These are phyloP conservation scores for Drosophila robusta DNA, from an alignment of 2,888 invertebrate genomes.

Conservation along the genomic window DNA sequence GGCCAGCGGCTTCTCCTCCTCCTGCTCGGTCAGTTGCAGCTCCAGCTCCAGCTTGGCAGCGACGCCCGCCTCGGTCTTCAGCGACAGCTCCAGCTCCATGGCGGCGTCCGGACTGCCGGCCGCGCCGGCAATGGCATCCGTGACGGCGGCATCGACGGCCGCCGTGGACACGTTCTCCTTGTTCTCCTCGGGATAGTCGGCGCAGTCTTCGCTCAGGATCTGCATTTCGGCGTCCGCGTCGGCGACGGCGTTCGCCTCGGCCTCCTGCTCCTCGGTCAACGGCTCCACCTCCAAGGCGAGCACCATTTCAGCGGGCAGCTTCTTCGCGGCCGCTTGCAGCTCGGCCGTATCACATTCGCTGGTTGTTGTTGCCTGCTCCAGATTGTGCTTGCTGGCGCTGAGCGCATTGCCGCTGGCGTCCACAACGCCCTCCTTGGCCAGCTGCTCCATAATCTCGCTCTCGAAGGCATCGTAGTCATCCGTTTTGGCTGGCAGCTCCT, in stretches of 20 bases:
- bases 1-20: slow-evolving; percentile 52
- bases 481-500: slow-evolving; percentile 6
- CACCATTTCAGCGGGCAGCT: slow-evolving; percentile 47
- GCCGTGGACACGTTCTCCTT: slow-evolving; percentile 62
- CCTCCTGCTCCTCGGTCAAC: slow-evolving; percentile 49
- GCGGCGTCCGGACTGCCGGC: slow-evolving; percentile 17
- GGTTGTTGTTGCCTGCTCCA: not conserved
- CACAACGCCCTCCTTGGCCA: slow-evolving; percentile 60
- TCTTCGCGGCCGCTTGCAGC: slow-evolving; percentile 10
- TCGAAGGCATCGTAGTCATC: slow-evolving; percentile 61
- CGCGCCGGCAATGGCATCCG: slow-evolving; percentile 15
- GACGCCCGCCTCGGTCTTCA: slow-evolving; percentile 37
- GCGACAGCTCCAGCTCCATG: slow-evolving; percentile 46
- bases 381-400: slow-evolving; percentile 43
- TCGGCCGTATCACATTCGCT: slow-evolving; percentile 33
- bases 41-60: slow-evolving; percentile 12
- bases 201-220: slow-evolving; percentile 22
- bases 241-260: slow-evolving; percentile 24
- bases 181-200: slow-evolving; percentile 57
- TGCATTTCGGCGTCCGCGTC: slow-evolving; percentile 34
- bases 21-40: slow-evolving; percentile 15
- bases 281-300: slow-evolving; percentile 15
- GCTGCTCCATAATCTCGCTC: slow-evolving; percentile 64
- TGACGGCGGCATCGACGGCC: slow-evolving; percentile 11
- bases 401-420: slow-evolving; percentile 68